Evolutionary conservation across 1,140 invertebrate genomes (phyloP), one percentile per base, ranked within the genome.

Genomic region (Andrena cerasifolii): DNA sequence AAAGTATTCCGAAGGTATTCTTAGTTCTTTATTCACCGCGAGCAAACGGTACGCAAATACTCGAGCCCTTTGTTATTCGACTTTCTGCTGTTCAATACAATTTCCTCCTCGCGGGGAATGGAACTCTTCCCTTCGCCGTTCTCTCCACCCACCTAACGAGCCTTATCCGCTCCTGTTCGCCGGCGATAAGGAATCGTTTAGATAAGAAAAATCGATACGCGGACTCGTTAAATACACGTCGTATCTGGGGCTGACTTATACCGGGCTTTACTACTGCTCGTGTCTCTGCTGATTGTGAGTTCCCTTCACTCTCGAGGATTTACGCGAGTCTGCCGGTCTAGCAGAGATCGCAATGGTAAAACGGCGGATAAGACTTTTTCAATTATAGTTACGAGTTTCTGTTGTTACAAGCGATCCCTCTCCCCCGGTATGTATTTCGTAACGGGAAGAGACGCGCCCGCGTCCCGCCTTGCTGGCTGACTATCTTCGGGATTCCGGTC

Each of bases 191-290:
- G 63, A 68, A 75, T 75, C 73, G 31, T 58, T 68, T 36, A 33
- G 73, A 59, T 76, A 68, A 59, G 43, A 58, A 47, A 76, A 76
- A 76, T 68, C 73, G 40, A 76, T 76, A 68, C 40, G 10, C 5
- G 3, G 8, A 40, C 8, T 56, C 18, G 53, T 59, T 68, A 58
- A 68, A 40, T 47, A 59, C 65, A 36, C 16, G 28, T 66, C 21
- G 1, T n/a, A 16, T n/a, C 18, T 26, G 16, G 6, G 65, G 33
- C 53, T 58, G 62, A 76, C 43, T 58, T 47, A 12, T 76, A 49
- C 16, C 10, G 3, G 16, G 14, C 12, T 40, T 58, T 40, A 58
- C 63, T 49, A 76, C 65, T 75, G 7, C 26, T 18, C 33, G n/a
- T 7, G n/a, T 26, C 0, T 61, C 18, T 12, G 12, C 16, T 16